A percentile compares a stretch with the other conserved stretches of the same genome.
Conservation (phyloP, 2,888 invertebrate species). For the Uloborus plumipes region DNA sequence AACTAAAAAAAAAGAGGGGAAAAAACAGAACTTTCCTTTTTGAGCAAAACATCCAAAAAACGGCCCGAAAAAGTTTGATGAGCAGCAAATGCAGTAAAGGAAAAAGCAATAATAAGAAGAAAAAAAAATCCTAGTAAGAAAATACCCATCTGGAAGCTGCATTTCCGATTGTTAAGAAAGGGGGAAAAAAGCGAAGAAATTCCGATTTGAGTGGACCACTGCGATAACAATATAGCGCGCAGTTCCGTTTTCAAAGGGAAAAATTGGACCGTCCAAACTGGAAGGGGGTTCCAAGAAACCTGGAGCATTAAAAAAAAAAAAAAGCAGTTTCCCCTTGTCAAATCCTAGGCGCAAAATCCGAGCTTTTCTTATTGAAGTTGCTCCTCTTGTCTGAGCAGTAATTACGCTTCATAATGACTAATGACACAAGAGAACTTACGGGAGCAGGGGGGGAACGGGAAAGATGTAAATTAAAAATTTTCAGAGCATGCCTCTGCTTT, state of each 20-base stretch:
- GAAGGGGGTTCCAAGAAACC: constrained; percentile 12
- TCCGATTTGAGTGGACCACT: constrained; percentile 46
- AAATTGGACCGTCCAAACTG: constrained; percentile 30
- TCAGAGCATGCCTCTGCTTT: constrained; percentile 56
- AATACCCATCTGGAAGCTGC: constrained; percentile 49
- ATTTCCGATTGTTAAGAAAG: constrained; percentile 56
- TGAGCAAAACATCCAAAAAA: constrained; percentile 59
- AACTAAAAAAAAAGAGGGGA: constrained; percentile 10
- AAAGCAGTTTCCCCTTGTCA: constrained; percentile 38
- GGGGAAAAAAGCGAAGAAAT: constrained; percentile 28
- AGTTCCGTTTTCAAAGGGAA: constrained; percentile 49
- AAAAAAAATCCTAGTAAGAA: constrained; percentile 42
- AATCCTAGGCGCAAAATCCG: constrained; percentile 19
- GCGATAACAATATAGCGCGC: constrained; percentile 51
- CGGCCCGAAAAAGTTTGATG: constrained; percentile 50
- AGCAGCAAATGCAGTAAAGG: constrained; percentile 49
- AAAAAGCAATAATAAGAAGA: constrained; percentile 16
- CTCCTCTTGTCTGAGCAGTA: constrained; percentile 43
- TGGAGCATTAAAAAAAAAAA: constrained; percentile 22
- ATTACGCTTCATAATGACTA: constrained; percentile 62
- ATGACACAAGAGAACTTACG: constrained; percentile 45
- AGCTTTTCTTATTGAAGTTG: constrained; percentile 39
- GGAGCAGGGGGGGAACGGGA: constrained; percentile 1
- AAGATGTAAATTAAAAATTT: constrained; percentile 62
- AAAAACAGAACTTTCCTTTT: constrained; percentile 45